A percentile compares a stretch with the other conserved stretches of the same genome.
These are phyloP conservation scores for Hanleya hanleyi DNA, from an alignment of 2,888 invertebrate genomes.

Conservation along the genomic window DNA sequence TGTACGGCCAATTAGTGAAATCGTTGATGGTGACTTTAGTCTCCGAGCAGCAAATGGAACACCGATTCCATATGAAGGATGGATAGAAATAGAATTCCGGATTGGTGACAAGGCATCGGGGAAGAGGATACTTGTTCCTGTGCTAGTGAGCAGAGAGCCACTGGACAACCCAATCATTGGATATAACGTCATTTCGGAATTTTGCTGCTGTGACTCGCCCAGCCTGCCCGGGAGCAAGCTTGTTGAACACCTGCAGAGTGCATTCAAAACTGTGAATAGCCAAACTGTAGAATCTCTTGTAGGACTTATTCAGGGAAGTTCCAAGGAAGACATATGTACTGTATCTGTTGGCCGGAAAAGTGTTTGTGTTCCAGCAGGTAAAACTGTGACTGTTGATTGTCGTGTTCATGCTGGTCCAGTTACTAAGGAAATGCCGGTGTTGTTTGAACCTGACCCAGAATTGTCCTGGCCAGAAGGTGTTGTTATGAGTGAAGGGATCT, in stretches of 20 bases:
- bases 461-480: not conserved
- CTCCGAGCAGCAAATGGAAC: not conserved
- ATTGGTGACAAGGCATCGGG: not conserved
- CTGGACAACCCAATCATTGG: not conserved
- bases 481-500: not conserved
- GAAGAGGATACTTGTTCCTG: not conserved
- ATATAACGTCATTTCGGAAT: not conserved
- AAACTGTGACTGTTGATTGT: not conserved
- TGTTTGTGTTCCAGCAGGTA: not conserved
- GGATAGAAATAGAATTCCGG: not conserved
- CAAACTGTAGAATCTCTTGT: not conserved
- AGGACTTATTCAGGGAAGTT: not conserved
- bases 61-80: not conserved
- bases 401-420: not conserved
- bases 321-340: not conserved
- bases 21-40: not conserved
- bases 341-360: not conserved
- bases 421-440: not conserved
- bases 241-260: not conserved
- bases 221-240: not conserved
- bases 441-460: not conserved
- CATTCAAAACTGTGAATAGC: not conserved
- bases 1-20: not conserved
- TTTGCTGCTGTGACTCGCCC: not conserved
- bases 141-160: not conserved